These are phyloP conservation scores for Sorex fumeus DNA, from an alignment of 2,113 vertebrate species.

Conservation along the genomic window DNA sequence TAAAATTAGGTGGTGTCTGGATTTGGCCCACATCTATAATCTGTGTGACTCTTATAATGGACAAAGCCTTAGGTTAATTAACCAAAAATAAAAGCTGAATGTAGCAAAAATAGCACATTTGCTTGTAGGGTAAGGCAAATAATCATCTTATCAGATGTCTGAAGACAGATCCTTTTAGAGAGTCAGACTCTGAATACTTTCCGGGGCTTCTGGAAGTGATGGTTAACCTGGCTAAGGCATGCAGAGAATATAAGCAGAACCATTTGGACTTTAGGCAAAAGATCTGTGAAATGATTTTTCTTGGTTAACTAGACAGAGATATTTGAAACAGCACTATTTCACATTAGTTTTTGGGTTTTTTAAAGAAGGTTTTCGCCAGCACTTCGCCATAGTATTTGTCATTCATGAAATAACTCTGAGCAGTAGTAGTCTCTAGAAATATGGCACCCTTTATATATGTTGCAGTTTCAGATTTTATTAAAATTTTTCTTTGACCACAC, in stretches of 20 bases:
- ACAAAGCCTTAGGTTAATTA: not conserved
- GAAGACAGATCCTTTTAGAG: not conserved
- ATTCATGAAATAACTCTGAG: not conserved
- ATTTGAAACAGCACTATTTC: conserved; percentile 30
- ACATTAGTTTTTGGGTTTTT: not conserved
- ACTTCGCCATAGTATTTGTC: conserved; percentile 4
- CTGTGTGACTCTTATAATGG: not conserved
- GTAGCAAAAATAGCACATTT: conserved; percentile 15
- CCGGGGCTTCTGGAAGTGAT: not conserved
- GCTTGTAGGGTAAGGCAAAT: not conserved
- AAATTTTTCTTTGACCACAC: conserved; percentile 69
- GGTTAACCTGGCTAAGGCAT: not conserved
- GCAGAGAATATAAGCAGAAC: not conserved
- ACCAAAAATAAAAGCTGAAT: conserved; percentile 35
- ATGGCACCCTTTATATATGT: conserved; percentile 26
- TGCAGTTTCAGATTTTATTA: conserved; percentile 63
- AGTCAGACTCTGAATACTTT: not conserved
- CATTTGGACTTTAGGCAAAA: not conserved
- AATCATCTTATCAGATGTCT: not conserved
- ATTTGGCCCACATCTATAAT: not conserved
- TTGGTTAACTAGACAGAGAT: not conserved
- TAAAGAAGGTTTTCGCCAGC: not conserved
- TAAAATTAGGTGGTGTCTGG: not conserved
- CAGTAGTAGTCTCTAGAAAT: conserved; percentile 20
- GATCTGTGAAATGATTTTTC: conserved; percentile 5